These are phyloP conservation scores for Coenonympha glycerion DNA, from an alignment of 2,888 invertebrate genomes.

Conservation along the genomic window DNA sequence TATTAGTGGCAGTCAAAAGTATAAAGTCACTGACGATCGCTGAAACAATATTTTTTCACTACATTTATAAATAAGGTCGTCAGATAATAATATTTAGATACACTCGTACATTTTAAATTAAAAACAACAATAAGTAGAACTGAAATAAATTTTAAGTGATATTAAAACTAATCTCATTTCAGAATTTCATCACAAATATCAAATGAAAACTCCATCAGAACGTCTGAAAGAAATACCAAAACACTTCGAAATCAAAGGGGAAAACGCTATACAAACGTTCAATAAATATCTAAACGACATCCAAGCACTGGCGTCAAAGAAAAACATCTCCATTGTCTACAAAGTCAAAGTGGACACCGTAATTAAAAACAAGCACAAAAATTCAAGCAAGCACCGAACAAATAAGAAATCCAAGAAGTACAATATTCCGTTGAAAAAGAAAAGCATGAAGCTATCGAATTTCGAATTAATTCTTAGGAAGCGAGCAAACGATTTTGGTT, in stretches of 20 bases:
- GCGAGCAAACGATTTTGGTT: constrained; percentile 37
- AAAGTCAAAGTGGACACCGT: constrained; percentile 49
- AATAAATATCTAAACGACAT: constrained; percentile 47
- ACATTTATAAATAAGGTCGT: no score
- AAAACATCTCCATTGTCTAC: constrained; percentile 48
- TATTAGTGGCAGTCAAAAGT: no score
- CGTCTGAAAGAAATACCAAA: constrained; percentile 48
- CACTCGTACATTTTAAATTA: no score
- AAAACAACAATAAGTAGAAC: no score
- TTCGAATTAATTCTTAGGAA: constrained; percentile 55
- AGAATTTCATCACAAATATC: constrained; percentile 32
- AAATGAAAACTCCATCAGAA: constrained; percentile 28
- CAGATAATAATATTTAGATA: no score
- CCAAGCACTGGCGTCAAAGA: constrained; percentile 41
- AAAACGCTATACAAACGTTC: constrained; percentile 41
- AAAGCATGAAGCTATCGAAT: constrained; percentile 60
- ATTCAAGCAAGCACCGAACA: constrained; percentile 27
- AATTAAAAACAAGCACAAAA: constrained; percentile 28
- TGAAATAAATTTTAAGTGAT: no score
- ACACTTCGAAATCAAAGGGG: constrained; percentile 46
- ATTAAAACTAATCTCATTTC: not conserved
- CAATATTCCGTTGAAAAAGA: constrained; percentile 59
- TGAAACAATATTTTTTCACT: no score
- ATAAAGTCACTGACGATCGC: no score
- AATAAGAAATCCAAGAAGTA: constrained; percentile 54